Evolutionary conservation across 2,113 vertebrate genomes (phyloP), one percentile per base, ranked within the genome.

Genomic region (Bufo bufo): DNA sequence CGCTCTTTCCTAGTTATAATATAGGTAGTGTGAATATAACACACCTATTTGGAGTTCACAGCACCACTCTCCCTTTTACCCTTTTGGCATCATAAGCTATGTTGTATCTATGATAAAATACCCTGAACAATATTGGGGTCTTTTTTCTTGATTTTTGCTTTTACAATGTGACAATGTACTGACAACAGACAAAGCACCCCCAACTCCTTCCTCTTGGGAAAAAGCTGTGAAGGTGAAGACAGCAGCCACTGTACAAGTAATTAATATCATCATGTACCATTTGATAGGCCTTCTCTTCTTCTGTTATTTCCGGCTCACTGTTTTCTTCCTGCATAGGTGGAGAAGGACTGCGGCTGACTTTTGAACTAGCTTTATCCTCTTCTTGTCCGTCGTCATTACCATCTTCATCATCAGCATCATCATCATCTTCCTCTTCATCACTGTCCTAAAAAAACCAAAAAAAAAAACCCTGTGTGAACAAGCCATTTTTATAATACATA

Each of bases 271-370:
- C 74, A 47, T 45, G 87, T 92, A 99, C 98, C 97, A 99, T 94
- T 91, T 99, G 97, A 95, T 97, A 98, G n/a, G 99, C 98, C 87
- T 96, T 96, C 92, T 99, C 98, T 93, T 99, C 98, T 79, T 99
- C 98, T 1, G 97, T 99, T 97, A 99, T 97, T 94, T 99, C 98
- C 87, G 97, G 96, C 90, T 99, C 98, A 77, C 96, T 99, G 13
- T 96, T 96, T 78, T 99, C 98, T 88, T 99, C 98, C 6, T 94
- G 97, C 87, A 93, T 92, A 90, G 95, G 92, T n/a, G 97, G 97
- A 49, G 98, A 99, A 3, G 98, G 97, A 90, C 96, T 97, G 81
- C 94, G 95, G 66, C 91, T 96, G 86, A 92, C 87, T 92, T 96
- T 96, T 2, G 96, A 96, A 91, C 91, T 66, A 63, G 95, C 97